These are phyloP conservation scores for Noturus placidus DNA, from an alignment of 2,113 vertebrate species.

Conservation along the genomic window DNA sequence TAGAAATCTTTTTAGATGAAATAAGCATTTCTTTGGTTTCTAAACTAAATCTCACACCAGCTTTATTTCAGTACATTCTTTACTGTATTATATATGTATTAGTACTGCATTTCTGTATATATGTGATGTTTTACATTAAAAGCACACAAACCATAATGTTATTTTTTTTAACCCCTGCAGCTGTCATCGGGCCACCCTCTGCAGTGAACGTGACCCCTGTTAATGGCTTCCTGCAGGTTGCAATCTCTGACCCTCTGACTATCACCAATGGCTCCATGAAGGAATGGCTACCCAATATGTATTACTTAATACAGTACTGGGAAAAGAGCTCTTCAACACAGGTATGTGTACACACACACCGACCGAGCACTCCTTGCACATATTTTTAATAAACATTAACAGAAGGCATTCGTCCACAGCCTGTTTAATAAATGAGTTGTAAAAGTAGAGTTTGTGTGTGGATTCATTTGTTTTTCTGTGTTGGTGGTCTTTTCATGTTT, in stretches of 20 bases:
- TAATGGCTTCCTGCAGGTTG: constrained; percentile 54
- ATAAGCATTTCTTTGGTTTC: neutral
- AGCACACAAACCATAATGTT: neutral
- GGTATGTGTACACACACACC: constrained; percentile 49
- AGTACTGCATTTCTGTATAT: neutral
- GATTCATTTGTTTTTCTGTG: neutral
- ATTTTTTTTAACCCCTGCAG: constrained; percentile 43
- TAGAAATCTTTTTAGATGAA: neutral
- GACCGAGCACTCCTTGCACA: neutral
- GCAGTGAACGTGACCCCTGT: constrained; percentile 46
- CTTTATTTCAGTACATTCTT: neutral
- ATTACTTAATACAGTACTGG: constrained; percentile 63
- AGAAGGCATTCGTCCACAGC: neutral
- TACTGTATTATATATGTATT: no score
- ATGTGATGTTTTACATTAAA: neutral
- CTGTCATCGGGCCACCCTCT: constrained; percentile 64
- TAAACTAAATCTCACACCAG: neutral
- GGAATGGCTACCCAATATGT: neutral
- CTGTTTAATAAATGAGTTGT: neutral
- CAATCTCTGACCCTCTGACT: constrained; percentile 58
- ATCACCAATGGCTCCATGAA: constrained; percentile 64
- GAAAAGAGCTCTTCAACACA: constrained; percentile 16
- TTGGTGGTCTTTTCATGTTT: neutral
- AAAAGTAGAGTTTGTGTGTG: neutral
- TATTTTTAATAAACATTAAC: neutral